phyloP scores from a whole-genome alignment of 2,113 vertebrate species.

The Hippopotamus amphibius region DNA sequence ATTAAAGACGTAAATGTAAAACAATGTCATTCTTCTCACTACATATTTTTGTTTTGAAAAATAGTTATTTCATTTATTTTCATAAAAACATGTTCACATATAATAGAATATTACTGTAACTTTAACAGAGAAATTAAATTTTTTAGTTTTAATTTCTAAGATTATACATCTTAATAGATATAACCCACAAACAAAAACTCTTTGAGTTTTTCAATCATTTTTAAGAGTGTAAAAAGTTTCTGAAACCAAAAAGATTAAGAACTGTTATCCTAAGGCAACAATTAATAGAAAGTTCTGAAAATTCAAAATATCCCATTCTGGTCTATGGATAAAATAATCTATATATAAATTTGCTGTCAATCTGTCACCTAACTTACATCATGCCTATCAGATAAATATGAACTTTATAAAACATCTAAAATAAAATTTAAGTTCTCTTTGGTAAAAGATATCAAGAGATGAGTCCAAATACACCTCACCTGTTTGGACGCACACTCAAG shows the following conservation, averaged over 20 bases:
- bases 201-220: neutral
- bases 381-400: neutral
- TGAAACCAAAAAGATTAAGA: neutral
- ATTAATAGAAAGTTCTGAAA: constrained; percentile 49
- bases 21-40: neutral
- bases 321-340: neutral
- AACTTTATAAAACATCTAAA: neutral
- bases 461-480: neutral
- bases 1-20: neutral
- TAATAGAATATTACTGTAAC: neutral
- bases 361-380: neutral
- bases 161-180: neutral
- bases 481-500: neutral
- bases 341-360: neutral
- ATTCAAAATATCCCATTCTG: neutral
- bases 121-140: neutral
- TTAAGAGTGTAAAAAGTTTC: constrained; percentile 19
- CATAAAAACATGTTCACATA: neutral
- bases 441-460: neutral
- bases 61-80: neutral
- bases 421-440: constrained; percentile 40
- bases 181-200: neutral
- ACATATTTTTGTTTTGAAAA: neutral
- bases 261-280: neutral
- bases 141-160: constrained; percentile 32